Base-by-base conservation (phyloP, 2,888 invertebrate genomes). In the Megastigmus dorsalis region DNA sequence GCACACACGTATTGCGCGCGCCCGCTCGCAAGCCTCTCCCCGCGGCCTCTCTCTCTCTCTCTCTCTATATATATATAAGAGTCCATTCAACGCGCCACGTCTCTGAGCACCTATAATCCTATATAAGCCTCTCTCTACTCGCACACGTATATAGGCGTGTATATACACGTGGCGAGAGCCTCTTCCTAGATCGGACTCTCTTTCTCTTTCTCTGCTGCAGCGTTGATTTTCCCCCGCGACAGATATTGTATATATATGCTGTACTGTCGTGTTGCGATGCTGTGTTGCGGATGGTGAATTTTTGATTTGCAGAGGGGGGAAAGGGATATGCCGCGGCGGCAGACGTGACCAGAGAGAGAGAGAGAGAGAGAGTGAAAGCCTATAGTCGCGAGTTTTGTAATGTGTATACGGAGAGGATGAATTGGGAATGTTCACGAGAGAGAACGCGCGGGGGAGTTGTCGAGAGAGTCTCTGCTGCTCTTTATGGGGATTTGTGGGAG, bases 211-310 rank as follows among this genome's bases (percentile, higher is more conserved):
- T n/a, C n/a, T n/a, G n/a, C n/a, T n/a, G n/a, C n/a, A n/a, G n/a
- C n/a, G n/a, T n/a, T n/a, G n/a, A n/a, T n/a, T n/a, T n/a, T n/a
- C n/a, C n/a, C n/a, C n/a, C n/a, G n/a, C n/a, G n/a, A n/a, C n/a
- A 41, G 7, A 13, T 41, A 33, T 9, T 33, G 9, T 33, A 33
- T 9, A 33, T 6, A 33, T 4, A 28, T 28, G 3, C 38, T 38
- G 23, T 57, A 20, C n/a, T n/a, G n/a, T n/a, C n/a, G n/a, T n/a
- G n/a, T n/a, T n/a, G n/a, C 28, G 50, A 63, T 36, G 63, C 36
- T 36, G 48, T 48, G 62, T 9, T 3, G 54, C 13, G 63, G 43
- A 30, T 36, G 30, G 26, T 45, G 63, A n/a, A 63, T 63, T 63
- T 63, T 63, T 63, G 50, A 63, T 63, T 50, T 50, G 50, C 13